A percentile compares a stretch with the other conserved stretches of the same genome.
These are phyloP conservation scores for Eledona agricola DNA, from an alignment of 2,888 invertebrate species.

Conservation along the genomic window DNA sequence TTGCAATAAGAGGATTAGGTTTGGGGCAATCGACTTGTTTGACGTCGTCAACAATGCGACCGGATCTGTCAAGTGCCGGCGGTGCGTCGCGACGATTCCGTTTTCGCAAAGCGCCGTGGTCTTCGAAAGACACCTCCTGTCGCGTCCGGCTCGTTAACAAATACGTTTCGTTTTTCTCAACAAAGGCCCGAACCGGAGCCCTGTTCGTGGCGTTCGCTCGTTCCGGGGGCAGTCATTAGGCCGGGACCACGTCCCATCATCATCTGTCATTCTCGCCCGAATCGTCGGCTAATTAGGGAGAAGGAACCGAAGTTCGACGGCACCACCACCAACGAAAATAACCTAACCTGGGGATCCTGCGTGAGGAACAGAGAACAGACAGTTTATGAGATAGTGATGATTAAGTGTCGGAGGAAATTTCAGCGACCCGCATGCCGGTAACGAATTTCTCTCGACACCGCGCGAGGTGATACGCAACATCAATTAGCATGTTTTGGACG, in stretches of 20 bases:
- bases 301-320: too few relatives aligned
- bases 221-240: constrained; percentile 49
- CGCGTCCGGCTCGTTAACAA: constrained; percentile 35
- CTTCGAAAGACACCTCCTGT: constrained; percentile 14
- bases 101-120: constrained; percentile 1
- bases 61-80: too few relatives aligned
- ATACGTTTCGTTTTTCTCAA: constrained; percentile 29
- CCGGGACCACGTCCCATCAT: constrained; percentile 21
- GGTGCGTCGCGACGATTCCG: too few relatives aligned
- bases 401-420: neutral
- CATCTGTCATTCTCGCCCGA: constrained; percentile 9
- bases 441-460: constrained; percentile 17
- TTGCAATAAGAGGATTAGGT: too few relatives aligned
- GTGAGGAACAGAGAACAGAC: too few relatives aligned
- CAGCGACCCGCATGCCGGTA: constrained; percentile 24
- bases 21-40: too few relatives aligned
- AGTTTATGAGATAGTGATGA: too few relatives aligned
- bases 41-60: too few relatives aligned
- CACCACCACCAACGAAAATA: too few relatives aligned
- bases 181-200: constrained; percentile 35
- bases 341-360: too few relatives aligned
- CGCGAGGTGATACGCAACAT: constrained; percentile 23
- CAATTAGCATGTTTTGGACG: constrained; percentile 34
- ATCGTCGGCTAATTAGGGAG: neutral
- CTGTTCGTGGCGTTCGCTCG: constrained; percentile 50